Base-by-base conservation (phyloP, 2,113 vertebrate species). In the Thalassarche chlororhynchos region DNA sequence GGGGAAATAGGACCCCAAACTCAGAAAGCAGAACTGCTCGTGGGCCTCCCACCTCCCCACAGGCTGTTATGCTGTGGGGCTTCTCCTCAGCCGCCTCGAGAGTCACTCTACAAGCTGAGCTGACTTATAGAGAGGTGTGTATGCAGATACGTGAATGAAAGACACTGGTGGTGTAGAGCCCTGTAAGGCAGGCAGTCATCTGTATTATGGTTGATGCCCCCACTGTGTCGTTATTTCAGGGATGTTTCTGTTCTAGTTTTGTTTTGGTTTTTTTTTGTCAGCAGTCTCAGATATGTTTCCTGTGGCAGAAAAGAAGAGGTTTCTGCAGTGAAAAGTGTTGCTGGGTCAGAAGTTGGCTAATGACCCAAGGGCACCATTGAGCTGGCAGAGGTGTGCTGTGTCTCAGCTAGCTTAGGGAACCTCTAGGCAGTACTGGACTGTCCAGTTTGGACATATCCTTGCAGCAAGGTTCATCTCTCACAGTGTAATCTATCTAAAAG, bases 131-230 rank as follows among this genome's bases (percentile, higher is more conserved):
- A 55, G 58, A 76, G 34, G 24, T 20, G 52, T n/a, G 17, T 76
- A 14, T 87, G 40, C 31, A 31, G 28, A 52, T 77, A 10, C 0
- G 0, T 31, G n/a, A 87, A 24, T 9, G 0, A 36, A 84, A 78
- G 77, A 20, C 10, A 14, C 20, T 52, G 74, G 14, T 79, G 61
- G 31, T 2, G 1, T 5, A 61, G 51, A 87, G 65, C 38, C 15
- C 44, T 57, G 21, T 69, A 77, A 84, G 46, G 31, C 46, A 62
- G 44, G 10, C 24, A 21, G 4, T 58, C 47, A 12, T 61, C 36
- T 80, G 19, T n/a, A 7, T 65, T 85, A n/a, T 6, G 46, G 20
- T 57, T 84, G 34, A 25, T 83, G 40, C 17, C 14, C 31, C 15
- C 18, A 32, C 61, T n/a, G 8, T 51, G 32, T 47, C 8, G 4